Evolutionary conservation across 1,140 invertebrate species (phyloP).

Genomic region (Megalonaias nervosa): DNA sequence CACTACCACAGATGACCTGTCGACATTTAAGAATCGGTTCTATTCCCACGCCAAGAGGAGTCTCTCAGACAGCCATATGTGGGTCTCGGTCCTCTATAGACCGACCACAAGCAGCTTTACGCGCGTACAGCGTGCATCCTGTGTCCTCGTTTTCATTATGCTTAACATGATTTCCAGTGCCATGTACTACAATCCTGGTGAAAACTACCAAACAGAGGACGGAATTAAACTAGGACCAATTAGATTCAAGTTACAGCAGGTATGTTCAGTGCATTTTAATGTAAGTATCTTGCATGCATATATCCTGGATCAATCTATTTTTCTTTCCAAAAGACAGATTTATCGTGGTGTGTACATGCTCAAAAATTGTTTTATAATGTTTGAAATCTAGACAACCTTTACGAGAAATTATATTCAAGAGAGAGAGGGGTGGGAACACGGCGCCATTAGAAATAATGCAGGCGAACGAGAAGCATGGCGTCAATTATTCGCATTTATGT

Average conservation of each 20-base stretch:
- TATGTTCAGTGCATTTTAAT: background rate
- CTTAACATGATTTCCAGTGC: slow-evolving; percentile 70
- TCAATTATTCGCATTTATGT: no score
- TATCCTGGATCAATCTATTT: no score
- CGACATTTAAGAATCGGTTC: slow-evolving; percentile 65
- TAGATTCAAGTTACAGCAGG: slow-evolving; percentile 25
- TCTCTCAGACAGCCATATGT: slow-evolving; percentile 69
- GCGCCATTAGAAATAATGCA: no score
- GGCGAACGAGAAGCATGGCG: no score
- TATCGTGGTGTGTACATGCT: no score
- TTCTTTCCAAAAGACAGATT: no score
- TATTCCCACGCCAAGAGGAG: slow-evolving; percentile 61
- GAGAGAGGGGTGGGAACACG: no score
- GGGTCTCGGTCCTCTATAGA: slow-evolving; percentile 64
- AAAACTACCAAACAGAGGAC: slow-evolving; percentile 9
- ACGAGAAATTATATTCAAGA: no score
- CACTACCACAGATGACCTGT: slow-evolving; percentile 54
- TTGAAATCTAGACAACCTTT: no score
- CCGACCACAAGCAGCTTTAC: slow-evolving; percentile 65
- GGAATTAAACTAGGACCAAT: slow-evolving; percentile 32
- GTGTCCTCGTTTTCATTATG: slow-evolving; percentile 64
- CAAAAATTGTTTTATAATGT: no score
- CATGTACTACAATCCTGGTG: slow-evolving; percentile 63
- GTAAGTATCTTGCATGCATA: no score
- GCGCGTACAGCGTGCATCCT: slow-evolving; percentile 65